Base-by-base conservation (phyloP, 2,888 invertebrate species). In the Sinopyrophorus schimmeli region DNA sequence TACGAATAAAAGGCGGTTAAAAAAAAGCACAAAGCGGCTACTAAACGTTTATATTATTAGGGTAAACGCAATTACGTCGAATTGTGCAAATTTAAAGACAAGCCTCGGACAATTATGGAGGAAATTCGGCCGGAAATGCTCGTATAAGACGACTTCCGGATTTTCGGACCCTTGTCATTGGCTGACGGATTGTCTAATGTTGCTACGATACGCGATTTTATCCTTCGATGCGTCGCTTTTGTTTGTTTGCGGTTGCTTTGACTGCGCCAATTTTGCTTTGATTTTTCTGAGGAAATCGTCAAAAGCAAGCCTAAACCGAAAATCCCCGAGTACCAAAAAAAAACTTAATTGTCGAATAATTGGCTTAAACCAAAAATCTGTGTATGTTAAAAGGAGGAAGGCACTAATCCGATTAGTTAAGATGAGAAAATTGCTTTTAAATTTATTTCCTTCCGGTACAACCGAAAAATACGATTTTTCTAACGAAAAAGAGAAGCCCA, bases 51-150 rank as follows among this genome's bases (percentile, higher is more conserved):
- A 44, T 28, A 44, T 38, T 38, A 37, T 44, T 44, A 37, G 27
- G 23, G 44, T 31, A 43, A 38, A 42, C 24, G 49, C 42, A 49
- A 49, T 49, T 49, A 49, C 42, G 15, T 15, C 30, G 37, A 38
- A 49, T 49, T 49, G 42, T 43, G 30, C 31, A 20, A n/a, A 43
- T 43, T 27, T 43, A 50, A 50, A 50, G 50, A 40, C 50, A 44
- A 50, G 50, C 39, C 40, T 44, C 37, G 50, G 50, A 44, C 50
- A 50, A 50, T 50, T 50, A 50, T 44, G 34, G 44, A 32, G 53
- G 53, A 53, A 53, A 53, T 48, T 53, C 44, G 26, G 28, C 39
- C 53, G 53, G 53, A 53, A 53, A 43, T 34, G 43, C 53, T 53
- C 32, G 44, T 48, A 48, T 48, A 47, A 53, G 48, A 43, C 44